A percentile compares a stretch with the other conserved stretches of the same genome.
Evolutionary conservation across 2,888 invertebrate genomes (phyloP).

Genomic region (Zootermopsis nevadensis): DNA sequence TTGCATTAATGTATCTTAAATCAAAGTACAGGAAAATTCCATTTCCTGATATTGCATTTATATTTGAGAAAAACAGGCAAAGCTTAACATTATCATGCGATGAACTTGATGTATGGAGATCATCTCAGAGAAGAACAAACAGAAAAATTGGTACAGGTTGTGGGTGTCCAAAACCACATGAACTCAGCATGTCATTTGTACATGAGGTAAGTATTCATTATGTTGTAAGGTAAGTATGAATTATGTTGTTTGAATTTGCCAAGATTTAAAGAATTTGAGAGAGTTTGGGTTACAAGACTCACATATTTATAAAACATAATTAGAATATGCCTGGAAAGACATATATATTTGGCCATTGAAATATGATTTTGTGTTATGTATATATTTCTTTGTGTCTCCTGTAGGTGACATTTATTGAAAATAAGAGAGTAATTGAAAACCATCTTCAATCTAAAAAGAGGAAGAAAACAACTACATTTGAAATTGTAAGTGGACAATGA

Average conservation of each 20-base stretch:
- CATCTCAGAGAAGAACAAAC: background rate
- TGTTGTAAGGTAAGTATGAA: no score
- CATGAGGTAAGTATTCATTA: conserved; percentile 7
- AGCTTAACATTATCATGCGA: background rate
- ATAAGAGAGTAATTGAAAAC: background rate
- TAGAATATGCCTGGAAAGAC: no score
- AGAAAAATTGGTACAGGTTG: background rate
- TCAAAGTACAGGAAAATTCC: background rate
- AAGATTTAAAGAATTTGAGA: no score
- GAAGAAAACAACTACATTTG: background rate
- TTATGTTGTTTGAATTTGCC: no score
- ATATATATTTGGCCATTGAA: no score
- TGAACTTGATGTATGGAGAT: background rate
- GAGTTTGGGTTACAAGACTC: no score
- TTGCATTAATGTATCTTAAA: background rate
- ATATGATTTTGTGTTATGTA: no score
- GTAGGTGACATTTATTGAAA: background rate
- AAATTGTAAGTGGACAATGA: background rate
- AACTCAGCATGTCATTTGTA: background rate
- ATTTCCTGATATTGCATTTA: background rate
- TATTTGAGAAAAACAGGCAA: background rate
- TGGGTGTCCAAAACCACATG: background rate
- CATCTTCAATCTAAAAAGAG: background rate
- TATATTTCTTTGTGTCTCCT: background rate
- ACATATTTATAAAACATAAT: no score